Evolutionary conservation across 1,140 invertebrate species (phyloP).

Genomic region (Dolichoris vasculosae): DNA sequence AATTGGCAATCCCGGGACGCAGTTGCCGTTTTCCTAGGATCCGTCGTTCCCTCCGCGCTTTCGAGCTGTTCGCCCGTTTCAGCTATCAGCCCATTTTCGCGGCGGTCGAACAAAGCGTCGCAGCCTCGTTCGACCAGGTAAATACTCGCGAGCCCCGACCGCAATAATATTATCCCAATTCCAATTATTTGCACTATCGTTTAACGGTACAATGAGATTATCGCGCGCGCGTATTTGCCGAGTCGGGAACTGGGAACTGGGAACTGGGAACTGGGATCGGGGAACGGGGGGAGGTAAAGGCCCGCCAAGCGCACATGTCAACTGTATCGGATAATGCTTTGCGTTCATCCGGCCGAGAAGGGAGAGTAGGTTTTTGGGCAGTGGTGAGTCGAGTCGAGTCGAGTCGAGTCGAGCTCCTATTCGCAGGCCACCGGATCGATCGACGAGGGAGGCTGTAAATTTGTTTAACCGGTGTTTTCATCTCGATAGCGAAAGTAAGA

Average conservation of each 20-base stretch:
- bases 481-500: neutral
- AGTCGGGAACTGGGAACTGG: neutral
- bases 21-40: neutral
- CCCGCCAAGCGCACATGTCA: neutral
- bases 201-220: constrained; percentile 55
- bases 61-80: neutral
- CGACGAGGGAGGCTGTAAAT: neutral
- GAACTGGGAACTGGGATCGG: neutral
- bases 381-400: too few species aligned
- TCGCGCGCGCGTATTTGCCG: constrained; percentile 38
- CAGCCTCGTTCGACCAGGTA: constrained; percentile 1
- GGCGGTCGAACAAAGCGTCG: constrained; percentile 8
- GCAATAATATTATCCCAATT: constrained; percentile 62
- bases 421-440: neutral
- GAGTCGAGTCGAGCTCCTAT: neutral
- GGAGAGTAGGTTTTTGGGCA: neutral
- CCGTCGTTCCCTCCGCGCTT: neutral
- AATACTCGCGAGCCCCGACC: constrained; percentile 40
- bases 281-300: neutral
- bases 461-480: neutral
- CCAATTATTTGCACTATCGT: constrained; percentile 61
- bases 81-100: constrained; percentile 37
- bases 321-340: neutral
- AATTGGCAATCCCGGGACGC: constrained; percentile 41
- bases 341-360: neutral